These are phyloP conservation scores for Calliphora vicina DNA, from an alignment of 1,140 invertebrate species.

Conservation along the genomic window DNA sequence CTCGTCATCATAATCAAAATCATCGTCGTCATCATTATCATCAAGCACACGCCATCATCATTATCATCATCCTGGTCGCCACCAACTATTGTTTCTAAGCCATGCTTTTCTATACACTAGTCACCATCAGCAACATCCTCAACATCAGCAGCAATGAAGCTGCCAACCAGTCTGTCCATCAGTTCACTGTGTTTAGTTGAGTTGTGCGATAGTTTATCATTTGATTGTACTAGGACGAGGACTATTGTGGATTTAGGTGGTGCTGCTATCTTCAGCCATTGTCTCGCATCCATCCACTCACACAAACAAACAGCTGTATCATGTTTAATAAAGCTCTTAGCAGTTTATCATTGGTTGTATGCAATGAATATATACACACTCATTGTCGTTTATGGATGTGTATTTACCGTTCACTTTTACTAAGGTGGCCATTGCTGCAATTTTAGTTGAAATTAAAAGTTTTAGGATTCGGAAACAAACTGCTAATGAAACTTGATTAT, in stretches of 20 bases:
- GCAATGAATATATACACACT: background rate
- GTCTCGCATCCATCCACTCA: background rate
- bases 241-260: background rate
- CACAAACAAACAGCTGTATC: background rate
- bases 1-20: slow-evolving; percentile 21
- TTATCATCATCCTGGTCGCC: no score
- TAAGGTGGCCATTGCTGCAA: background rate
- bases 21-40: background rate
- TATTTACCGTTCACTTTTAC: background rate
- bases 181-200: background rate
- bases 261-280: background rate
- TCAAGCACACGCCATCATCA: background rate
- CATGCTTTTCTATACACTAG: background rate
- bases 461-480: no score
- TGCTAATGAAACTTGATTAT: no score
- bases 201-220: background rate
- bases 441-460: no score
- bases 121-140: background rate
- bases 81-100: background rate
- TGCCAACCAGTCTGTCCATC: background rate
- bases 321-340: slow-evolving; percentile 19
- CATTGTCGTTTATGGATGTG: no score
- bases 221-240: background rate
- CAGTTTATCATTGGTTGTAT: slow-evolving; percentile 21
- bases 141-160: background rate